A percentile compares a stretch with the other conserved stretches of the same genome.
Conservation (phyloP, 2,797 vertebrate genomes). For the Kryptolebias ocellatus region DNA sequence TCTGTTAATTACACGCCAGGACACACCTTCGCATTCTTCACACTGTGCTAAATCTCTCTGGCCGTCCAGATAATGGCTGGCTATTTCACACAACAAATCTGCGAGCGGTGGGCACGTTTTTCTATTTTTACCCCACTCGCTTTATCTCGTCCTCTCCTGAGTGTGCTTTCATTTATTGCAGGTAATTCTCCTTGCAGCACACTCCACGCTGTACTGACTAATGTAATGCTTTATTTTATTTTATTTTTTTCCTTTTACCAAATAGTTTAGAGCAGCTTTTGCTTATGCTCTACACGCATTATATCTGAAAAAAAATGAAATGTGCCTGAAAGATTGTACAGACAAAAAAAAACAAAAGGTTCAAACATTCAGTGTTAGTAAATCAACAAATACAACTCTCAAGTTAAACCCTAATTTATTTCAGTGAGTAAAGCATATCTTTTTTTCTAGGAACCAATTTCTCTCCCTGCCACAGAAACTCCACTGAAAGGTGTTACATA, state of each 20-base stretch:
- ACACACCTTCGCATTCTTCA: slow-evolving; percentile 80
- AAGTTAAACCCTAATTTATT: slow-evolving; percentile 25
- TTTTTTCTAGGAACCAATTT: slow-evolving; percentile 16
- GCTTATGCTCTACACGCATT: slow-evolving; percentile 47
- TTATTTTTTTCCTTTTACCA: slow-evolving; percentile 37
- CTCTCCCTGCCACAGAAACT: not conserved
- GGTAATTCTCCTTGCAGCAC: slow-evolving; percentile 72
- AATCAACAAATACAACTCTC: slow-evolving; percentile 36
- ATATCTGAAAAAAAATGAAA: slow-evolving; percentile 28
- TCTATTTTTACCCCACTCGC: slow-evolving; percentile 53
- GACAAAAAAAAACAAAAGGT: slow-evolving; percentile 24
- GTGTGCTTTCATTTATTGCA: slow-evolving; percentile 62
- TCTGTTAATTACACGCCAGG: slow-evolving; percentile 86
- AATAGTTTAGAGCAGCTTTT: slow-evolving; percentile 50
- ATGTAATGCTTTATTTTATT: slow-evolving; percentile 61
- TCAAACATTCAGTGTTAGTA: slow-evolving; percentile 29
- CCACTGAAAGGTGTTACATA: slow-evolving; percentile 6
- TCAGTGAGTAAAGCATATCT: slow-evolving; percentile 8
- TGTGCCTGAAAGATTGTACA: slow-evolving; percentile 32
- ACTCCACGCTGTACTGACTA: slow-evolving; percentile 47
- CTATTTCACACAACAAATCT: slow-evolving; percentile 78
- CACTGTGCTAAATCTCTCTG: slow-evolving; percentile 66
- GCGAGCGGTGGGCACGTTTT: slow-evolving; percentile 55
- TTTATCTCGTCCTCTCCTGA: slow-evolving; percentile 71
- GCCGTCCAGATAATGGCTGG: slow-evolving; percentile 76